A percentile compares a stretch with the other conserved stretches of the same genome.
Evolutionary conservation across 2,113 vertebrate genomes (phyloP).

Genomic region (Passerina amoena): DNA sequence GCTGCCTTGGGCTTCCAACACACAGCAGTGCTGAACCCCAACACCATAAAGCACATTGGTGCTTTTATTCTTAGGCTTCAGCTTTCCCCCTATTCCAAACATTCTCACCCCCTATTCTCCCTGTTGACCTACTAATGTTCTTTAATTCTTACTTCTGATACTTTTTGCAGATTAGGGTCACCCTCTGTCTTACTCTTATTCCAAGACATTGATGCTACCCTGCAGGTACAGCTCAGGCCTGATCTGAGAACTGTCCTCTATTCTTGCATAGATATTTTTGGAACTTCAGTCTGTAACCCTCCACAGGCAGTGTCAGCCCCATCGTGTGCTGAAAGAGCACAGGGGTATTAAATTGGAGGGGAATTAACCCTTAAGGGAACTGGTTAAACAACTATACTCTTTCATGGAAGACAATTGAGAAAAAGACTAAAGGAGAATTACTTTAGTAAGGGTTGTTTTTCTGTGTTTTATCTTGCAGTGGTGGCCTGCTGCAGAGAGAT

Average conservation of each 20-base stretch:
- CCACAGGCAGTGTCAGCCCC: neutral
- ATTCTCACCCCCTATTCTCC: neutral
- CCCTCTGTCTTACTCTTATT: neutral
- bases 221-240: neutral
- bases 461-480: neutral
- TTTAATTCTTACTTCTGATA: neutral
- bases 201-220: neutral
- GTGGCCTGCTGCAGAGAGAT: neutral
- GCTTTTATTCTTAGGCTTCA: neutral
- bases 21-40: neutral
- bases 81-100: neutral
- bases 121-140: neutral
- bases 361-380: neutral
- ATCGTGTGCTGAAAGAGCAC: accelerated
- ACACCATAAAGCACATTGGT: neutral
- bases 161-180: neutral
- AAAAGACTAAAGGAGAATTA: neutral
- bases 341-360: neutral
- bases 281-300: neutral
- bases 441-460: neutral
- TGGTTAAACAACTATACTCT: conserved; percentile 1
- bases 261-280: neutral
- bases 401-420: conserved; percentile 23
- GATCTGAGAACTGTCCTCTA: neutral
- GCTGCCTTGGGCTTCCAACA: neutral